Evolutionary conservation across 2,797 vertebrate species (phyloP).

Genomic region (Gymnothorax javanicus): DNA sequence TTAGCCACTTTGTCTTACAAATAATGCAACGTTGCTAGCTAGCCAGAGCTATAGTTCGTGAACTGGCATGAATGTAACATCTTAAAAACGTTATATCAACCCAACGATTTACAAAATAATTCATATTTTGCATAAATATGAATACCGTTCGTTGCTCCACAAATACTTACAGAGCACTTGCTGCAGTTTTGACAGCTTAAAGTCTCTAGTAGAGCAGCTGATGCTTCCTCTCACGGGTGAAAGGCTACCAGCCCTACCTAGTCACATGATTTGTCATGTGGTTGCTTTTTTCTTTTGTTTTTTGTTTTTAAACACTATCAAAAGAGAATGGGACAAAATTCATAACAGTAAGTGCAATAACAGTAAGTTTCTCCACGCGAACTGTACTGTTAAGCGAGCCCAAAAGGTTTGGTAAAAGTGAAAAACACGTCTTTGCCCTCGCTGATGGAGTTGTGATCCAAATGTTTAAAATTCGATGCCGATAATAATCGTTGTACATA

Average conservation of each 20-base stretch:
- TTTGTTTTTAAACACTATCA: slow-evolving; percentile 36
- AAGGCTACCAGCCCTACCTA: slow-evolving; percentile 50
- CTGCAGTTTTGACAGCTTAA: slow-evolving; percentile 58
- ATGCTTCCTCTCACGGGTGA: slow-evolving; percentile 28
- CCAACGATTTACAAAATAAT: neutral
- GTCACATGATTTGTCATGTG: slow-evolving; percentile 64
- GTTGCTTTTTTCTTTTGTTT: neutral
- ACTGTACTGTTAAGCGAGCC: neutral
- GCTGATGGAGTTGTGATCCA: neutral
- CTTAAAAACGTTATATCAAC: neutral
- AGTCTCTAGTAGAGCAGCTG: slow-evolving; percentile 42
- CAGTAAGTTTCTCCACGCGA: neutral
- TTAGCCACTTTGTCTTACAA: neutral
- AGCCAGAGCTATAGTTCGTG: slow-evolving; percentile 18
- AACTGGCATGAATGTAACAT: neutral
- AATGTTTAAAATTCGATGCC: neutral
- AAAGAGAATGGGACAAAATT: slow-evolving; percentile 49
- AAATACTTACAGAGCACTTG: slow-evolving; percentile 47
- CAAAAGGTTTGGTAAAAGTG: neutral
- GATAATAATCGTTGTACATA: neutral
- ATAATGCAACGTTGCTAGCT: slow-evolving; percentile 3
- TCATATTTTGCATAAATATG: neutral
- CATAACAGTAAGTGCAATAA: neutral
- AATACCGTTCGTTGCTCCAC: neutral
- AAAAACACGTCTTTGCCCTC: neutral